A percentile compares a stretch with the other conserved stretches of the same genome.
Conservation (phyloP, 53 echinoderm and acorn worm species). For the Zoroaster sp. region DNA sequence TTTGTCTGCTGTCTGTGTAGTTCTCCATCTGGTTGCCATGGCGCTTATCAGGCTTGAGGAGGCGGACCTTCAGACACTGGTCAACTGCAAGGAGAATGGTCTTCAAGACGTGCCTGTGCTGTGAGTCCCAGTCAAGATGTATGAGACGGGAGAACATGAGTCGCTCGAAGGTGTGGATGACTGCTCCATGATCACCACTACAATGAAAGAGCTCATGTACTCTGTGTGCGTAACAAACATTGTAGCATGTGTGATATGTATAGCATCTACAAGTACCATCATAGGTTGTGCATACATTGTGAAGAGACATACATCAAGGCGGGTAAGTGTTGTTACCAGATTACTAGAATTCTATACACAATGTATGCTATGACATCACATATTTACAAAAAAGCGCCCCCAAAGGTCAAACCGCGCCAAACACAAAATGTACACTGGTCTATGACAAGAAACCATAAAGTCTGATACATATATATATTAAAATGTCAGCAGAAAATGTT, state of each 20-base stretch:
- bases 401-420: too few relatives aligned
- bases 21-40: conserved; percentile 85
- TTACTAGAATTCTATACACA: too few relatives aligned
- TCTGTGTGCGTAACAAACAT: conserved; percentile 94
- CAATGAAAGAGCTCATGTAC: conserved; percentile 94
- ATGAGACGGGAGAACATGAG: conserved; percentile 32
- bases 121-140: conserved; percentile 64
- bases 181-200: conserved; percentile 76
- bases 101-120: conserved; percentile 77
- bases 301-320: conserved; percentile 68
- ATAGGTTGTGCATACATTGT: conserved; percentile 90
- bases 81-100: conserved; percentile 60
- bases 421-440: too few relatives aligned
- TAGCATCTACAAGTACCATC: conserved; percentile 88
- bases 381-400: too few relatives aligned
- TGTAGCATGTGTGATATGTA: conserved; percentile 84
- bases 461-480: too few relatives aligned
- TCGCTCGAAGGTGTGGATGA: conserved; percentile 84
- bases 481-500: too few relatives aligned
- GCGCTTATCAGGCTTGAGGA: conserved; percentile 78
- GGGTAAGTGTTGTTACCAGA: too few relatives aligned
- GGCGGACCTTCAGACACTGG: conserved; percentile 80
- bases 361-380: too few relatives aligned
- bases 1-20: conserved; percentile 87
- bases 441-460: too few relatives aligned